Conservation (phyloP, 2,797 vertebrate genomes). For the Rallus crepitans region DNA sequence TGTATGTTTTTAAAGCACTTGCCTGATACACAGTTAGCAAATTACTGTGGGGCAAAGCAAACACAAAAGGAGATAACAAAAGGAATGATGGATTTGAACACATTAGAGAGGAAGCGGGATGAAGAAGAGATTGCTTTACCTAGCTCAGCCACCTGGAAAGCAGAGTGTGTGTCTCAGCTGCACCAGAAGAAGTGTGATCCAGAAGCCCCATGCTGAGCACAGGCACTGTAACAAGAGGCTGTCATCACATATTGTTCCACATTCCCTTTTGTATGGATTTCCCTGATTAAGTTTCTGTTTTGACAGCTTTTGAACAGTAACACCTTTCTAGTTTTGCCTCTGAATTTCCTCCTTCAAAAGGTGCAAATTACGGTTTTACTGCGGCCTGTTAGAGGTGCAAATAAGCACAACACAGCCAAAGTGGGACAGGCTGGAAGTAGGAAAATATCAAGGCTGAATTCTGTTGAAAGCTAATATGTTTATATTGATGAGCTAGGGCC, state of each 20-base stretch:
- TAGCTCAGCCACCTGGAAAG: slow-evolving; percentile 44
- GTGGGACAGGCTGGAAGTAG: slow-evolving; percentile 14
- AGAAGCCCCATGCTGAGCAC: slow-evolving; percentile 10
- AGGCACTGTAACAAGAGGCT: slow-evolving; percentile 38
- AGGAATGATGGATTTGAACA: slow-evolving; percentile 26
- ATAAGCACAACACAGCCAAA: slow-evolving; percentile 65
- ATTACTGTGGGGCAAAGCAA: slow-evolving; percentile 27
- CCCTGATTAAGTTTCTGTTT: slow-evolving; percentile 62
- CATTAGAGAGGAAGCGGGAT: background rate
- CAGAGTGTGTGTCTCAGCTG: background rate
- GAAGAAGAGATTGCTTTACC: slow-evolving; percentile 18
- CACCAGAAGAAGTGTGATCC: background rate
- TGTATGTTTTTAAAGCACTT: slow-evolving; percentile 46
- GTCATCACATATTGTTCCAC: slow-evolving; percentile 35
- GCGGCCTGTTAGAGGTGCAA: slow-evolving; percentile 68
- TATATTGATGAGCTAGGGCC: background rate
- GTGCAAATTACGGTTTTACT: slow-evolving; percentile 72
- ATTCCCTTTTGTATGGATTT: slow-evolving; percentile 32
- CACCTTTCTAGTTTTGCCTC: slow-evolving; percentile 53
- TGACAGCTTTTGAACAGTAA: slow-evolving; percentile 72
- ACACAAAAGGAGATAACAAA: slow-evolving; percentile 29
- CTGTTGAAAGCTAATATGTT: background rate
- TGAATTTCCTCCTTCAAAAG: slow-evolving; percentile 66
- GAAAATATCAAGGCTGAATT: slow-evolving; percentile 9
- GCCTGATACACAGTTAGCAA: slow-evolving; percentile 45